These are phyloP conservation scores for Gouania willdenowi DNA, from an alignment of 2,797 vertebrate genomes.

Conservation along the genomic window DNA sequence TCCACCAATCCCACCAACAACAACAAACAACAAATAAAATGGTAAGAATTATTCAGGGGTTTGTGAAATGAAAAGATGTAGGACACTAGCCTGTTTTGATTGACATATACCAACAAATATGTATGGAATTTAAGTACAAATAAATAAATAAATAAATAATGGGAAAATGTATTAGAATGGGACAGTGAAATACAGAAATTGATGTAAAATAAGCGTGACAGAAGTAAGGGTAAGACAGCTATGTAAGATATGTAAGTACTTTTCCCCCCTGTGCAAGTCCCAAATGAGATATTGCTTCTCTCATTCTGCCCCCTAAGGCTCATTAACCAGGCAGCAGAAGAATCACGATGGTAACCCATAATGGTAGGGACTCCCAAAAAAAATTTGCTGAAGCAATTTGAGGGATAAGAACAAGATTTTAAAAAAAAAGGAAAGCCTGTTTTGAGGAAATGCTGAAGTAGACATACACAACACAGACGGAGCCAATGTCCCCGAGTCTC, in stretches of 20 bases:
- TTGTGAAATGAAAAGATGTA: no score
- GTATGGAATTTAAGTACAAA: background rate
- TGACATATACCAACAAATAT: no score
- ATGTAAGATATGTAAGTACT: slow-evolving; percentile 32
- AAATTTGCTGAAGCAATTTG: slow-evolving; percentile 46
- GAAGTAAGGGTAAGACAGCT: slow-evolving; percentile 11
- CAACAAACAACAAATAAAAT: no score
- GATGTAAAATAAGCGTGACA: slow-evolving; percentile 26
- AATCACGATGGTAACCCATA: slow-evolving; percentile 53
- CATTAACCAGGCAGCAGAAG: slow-evolving; percentile 65
- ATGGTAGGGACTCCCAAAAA: slow-evolving; percentile 56
- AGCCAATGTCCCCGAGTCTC: slow-evolving; percentile 20
- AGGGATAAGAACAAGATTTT: slow-evolving; percentile 46
- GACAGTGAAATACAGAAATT: slow-evolving; percentile 27
- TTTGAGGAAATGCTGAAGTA: slow-evolving; percentile 22
- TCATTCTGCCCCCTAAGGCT: slow-evolving; percentile 54
- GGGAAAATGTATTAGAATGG: background rate
- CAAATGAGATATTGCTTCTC: slow-evolving; percentile 54
- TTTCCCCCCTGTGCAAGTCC: slow-evolving; percentile 29
- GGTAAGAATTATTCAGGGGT: no score
- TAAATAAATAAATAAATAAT: slow-evolving; percentile 1
- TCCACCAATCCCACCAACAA: slow-evolving; percentile 1
- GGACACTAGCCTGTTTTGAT: no score
- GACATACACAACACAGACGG: slow-evolving; percentile 15
- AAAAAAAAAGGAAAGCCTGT: slow-evolving; percentile 24